Evolutionary conservation across 2,797 vertebrate species (phyloP).

Genomic region (Chelonia mydas): DNA sequence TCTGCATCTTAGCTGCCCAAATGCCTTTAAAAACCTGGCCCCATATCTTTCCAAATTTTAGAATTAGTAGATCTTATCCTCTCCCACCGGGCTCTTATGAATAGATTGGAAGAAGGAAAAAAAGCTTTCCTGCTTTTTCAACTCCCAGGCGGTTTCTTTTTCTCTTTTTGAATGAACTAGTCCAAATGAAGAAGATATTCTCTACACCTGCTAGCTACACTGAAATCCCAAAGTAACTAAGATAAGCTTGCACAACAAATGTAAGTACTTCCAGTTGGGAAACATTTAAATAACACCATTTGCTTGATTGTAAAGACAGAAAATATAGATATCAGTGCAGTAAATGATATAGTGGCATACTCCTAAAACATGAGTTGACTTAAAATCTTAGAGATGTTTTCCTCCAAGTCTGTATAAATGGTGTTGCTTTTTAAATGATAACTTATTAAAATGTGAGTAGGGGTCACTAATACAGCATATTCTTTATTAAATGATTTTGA

Average conservation of each 20-base stretch:
- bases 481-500: neutral
- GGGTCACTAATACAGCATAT: neutral
- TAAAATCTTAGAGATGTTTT: neutral
- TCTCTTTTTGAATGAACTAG: neutral
- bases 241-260: neutral
- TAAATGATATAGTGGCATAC: neutral
- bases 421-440: too few relatives aligned
- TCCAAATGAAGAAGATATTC: neutral
- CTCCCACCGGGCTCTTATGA: too few relatives aligned
- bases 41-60: neutral
- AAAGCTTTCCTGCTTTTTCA: neutral
- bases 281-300: neutral
- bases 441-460: neutral
- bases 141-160: neutral
- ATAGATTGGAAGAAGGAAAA: neutral
- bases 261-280: neutral
- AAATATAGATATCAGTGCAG: neutral
- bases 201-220: neutral
- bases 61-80: neutral
- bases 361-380: neutral
- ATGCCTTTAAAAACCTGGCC: neutral
- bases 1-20: neutral
- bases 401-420: too few relatives aligned
- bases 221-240: neutral
- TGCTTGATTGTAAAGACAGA: neutral